A percentile compares a stretch with the other conserved stretches of the same genome.
Conservation (phyloP, 2,797 vertebrate genomes). For the Chloroceryle amazona region DNA sequence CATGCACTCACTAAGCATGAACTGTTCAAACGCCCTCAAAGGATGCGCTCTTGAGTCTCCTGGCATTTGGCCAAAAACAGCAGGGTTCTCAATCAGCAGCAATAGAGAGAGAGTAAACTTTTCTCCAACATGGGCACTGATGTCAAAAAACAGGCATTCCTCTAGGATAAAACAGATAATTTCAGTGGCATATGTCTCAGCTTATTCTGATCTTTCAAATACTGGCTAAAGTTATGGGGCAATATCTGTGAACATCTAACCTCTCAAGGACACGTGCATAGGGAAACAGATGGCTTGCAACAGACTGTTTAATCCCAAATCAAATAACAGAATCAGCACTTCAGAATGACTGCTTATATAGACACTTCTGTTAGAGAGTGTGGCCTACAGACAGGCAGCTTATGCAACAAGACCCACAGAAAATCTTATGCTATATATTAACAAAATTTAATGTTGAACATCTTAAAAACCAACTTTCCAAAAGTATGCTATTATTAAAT, state of each 20-base stretch:
- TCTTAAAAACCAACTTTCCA: not conserved
- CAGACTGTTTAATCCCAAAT: constrained; percentile 86
- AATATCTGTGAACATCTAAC: constrained; percentile 81
- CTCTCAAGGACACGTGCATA: constrained; percentile 84
- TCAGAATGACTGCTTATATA: constrained; percentile 80
- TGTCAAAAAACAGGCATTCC: constrained; percentile 76
- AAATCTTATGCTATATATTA: not conserved
- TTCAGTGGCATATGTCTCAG: constrained; percentile 81
- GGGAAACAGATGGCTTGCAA: constrained; percentile 84
- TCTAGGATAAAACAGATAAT: constrained; percentile 76
- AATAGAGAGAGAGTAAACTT: constrained; percentile 63
- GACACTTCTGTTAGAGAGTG: constrained; percentile 77
- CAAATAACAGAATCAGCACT: constrained; percentile 86
- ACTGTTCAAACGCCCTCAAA: constrained; percentile 58
- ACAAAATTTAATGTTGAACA: not conserved
- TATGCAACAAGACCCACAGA: constrained; percentile 55
- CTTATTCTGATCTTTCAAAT: constrained; percentile 82
- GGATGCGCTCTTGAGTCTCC: constrained; percentile 38
- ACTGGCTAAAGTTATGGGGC: constrained; percentile 77
- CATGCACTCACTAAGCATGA: constrained; percentile 35
- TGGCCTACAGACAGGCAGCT: constrained; percentile 65
- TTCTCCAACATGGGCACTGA: constrained; percentile 19
- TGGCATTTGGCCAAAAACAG: constrained; percentile 65
- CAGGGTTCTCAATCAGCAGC: constrained; percentile 74
- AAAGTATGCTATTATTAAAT: not conserved